Evolutionary conservation across 2,888 invertebrate genomes (phyloP).

Genomic region (Lottia gigantea): DNA sequence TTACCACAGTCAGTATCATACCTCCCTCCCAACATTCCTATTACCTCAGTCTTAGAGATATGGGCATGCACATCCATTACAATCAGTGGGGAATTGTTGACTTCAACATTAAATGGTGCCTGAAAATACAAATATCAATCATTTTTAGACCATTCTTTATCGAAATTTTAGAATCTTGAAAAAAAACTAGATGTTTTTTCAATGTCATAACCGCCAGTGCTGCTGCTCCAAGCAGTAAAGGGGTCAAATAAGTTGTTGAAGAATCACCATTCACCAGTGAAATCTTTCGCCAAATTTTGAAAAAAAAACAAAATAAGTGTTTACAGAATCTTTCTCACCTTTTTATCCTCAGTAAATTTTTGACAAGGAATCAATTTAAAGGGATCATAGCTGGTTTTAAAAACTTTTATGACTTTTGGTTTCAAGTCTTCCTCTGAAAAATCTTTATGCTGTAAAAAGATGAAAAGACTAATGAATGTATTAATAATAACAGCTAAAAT

Average conservation of each 20-base stretch:
- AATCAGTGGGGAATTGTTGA: conserved; percentile 75
- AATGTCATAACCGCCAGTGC: no score
- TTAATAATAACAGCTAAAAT: no score
- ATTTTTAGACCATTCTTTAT: no score
- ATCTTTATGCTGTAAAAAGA: conserved; percentile 31
- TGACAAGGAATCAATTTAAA: conserved; percentile 75
- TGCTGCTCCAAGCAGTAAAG: no score
- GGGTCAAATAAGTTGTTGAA: no score
- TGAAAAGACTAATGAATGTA: no score
- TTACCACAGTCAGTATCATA: conserved; percentile 64
- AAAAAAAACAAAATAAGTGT: background rate
- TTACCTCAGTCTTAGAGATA: conserved; percentile 78
- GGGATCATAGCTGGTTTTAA: conserved; percentile 56
- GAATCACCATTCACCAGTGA: no score
- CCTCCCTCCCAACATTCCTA: conserved; percentile 79
- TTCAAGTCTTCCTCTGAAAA: conserved; percentile 18
- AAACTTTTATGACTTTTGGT: conserved; percentile 22
- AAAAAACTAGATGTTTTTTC: no score
- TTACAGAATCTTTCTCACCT: conserved; percentile 69
- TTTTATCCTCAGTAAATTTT: conserved; percentile 73
- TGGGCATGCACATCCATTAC: conserved; percentile 80
- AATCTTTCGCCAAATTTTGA: background rate
- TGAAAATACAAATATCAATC: conserved; percentile 53
- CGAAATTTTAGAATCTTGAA: no score
- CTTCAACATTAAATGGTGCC: conserved; percentile 75